Conservation (phyloP, 2,113 vertebrate genomes). For the Anguilla japonica region DNA sequence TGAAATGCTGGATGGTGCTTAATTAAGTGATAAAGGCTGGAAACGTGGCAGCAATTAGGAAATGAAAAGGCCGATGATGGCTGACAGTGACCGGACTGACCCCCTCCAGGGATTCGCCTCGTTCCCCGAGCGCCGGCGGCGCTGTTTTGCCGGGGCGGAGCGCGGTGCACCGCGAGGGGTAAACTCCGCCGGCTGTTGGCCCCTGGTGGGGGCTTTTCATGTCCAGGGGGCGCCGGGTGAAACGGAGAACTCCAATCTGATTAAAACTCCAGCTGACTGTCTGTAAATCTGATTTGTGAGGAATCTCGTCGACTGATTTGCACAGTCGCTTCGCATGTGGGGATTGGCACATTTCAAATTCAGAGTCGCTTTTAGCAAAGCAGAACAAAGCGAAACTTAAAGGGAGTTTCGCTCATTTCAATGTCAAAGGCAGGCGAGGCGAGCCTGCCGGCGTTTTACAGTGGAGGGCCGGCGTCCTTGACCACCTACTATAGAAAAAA, state of each 20-base stretch:
- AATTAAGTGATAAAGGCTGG: conserved; percentile 59
- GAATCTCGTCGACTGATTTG: background rate
- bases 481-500: conserved; percentile 12
- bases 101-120: background rate
- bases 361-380: background rate
- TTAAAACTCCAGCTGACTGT: background rate
- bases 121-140: background rate
- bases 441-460: background rate
- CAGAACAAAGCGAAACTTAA: background rate
- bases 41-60: conserved; percentile 42
- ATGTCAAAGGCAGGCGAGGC: conserved; percentile 15
- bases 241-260: background rate
- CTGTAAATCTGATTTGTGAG: background rate
- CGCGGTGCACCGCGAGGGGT: background rate
- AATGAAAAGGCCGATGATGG: conserved; percentile 37
- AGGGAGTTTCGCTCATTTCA: background rate
- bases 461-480: conserved; percentile 1
- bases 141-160: background rate
- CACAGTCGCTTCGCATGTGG: conserved; percentile 11
- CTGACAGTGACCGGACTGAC: conserved; percentile 30
- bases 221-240: background rate
- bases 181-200: background rate
- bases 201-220: background rate
- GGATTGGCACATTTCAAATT: background rate
- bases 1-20: conserved; percentile 54